phyloP scores from a whole-genome alignment of 1,140 invertebrate species.

The Drosophila suzukii region DNA sequence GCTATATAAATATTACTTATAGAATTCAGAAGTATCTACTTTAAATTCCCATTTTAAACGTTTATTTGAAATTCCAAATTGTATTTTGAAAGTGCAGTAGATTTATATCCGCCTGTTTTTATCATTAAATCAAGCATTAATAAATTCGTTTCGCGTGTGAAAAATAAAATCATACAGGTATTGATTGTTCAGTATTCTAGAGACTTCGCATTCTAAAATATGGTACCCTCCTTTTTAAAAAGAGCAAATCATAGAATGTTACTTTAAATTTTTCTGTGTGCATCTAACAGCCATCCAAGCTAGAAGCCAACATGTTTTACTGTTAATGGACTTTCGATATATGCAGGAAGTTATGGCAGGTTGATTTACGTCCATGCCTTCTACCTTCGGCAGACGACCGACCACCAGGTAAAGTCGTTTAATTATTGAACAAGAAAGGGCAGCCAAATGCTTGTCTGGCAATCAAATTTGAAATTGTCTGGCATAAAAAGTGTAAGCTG shows the following conservation, averaged over 20 bases:
- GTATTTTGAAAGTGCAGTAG: too few relatives aligned
- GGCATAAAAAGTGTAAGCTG: slow-evolving; percentile 48
- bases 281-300: slow-evolving; percentile 12
- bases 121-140: too few relatives aligned
- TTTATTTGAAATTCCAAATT: too few relatives aligned
- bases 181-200: too few relatives aligned
- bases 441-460: slow-evolving; percentile 34
- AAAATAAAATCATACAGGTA: neutral
- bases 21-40: too few relatives aligned
- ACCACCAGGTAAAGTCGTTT: slow-evolving; percentile 30
- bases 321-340: slow-evolving; percentile 82
- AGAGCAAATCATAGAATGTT: too few relatives aligned
- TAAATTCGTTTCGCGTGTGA: too few relatives aligned
- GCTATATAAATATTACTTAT: too few relatives aligned
- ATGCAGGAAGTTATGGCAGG: slow-evolving; percentile 79
- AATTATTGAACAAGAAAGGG: slow-evolving; percentile 38
- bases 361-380: slow-evolving; percentile 67
- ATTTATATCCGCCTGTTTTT: too few relatives aligned
- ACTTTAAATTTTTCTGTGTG: neutral
- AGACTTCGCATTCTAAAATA: too few relatives aligned
- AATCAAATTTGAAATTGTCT: slow-evolving; percentile 46
- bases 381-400: slow-evolving; percentile 10
- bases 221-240: neutral
- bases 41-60: too few relatives aligned
- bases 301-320: slow-evolving; percentile 61